These are phyloP conservation scores for Phocoena sinus DNA, from an alignment of 2,113 vertebrate genomes.

Conservation along the genomic window DNA sequence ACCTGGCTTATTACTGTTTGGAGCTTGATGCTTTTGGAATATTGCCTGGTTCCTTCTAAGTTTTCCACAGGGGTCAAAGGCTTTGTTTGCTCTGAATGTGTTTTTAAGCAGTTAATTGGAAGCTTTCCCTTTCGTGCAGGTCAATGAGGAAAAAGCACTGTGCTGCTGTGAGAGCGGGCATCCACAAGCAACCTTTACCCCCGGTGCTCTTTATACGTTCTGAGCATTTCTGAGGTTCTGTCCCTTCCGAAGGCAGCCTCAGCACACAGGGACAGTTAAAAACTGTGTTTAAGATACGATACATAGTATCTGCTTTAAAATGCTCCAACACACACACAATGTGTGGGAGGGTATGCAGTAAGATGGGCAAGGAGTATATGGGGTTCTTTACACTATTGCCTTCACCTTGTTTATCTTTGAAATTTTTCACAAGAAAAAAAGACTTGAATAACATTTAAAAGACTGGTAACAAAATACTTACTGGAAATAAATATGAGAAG, in stretches of 20 bases:
- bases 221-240: background rate
- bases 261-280: background rate
- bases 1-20: background rate
- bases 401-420: background rate
- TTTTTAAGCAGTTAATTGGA: background rate
- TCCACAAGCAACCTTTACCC: background rate
- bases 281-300: background rate
- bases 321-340: background rate
- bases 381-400: background rate
- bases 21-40: background rate
- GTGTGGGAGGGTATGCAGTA: background rate
- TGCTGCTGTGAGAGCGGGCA: background rate
- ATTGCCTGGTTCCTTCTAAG: background rate
- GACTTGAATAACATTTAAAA: background rate
- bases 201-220: background rate
- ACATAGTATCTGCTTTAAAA: background rate
- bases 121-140: background rate
- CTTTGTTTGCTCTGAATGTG: background rate
- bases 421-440: background rate
- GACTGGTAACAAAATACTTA: background rate
- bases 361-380: background rate
- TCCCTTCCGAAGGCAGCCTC: background rate
- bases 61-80: background rate
- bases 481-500: background rate
- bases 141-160: background rate